phyloP scores from a whole-genome alignment of 2,113 vertebrate species.

The Puntigrus tetrazona region DNA sequence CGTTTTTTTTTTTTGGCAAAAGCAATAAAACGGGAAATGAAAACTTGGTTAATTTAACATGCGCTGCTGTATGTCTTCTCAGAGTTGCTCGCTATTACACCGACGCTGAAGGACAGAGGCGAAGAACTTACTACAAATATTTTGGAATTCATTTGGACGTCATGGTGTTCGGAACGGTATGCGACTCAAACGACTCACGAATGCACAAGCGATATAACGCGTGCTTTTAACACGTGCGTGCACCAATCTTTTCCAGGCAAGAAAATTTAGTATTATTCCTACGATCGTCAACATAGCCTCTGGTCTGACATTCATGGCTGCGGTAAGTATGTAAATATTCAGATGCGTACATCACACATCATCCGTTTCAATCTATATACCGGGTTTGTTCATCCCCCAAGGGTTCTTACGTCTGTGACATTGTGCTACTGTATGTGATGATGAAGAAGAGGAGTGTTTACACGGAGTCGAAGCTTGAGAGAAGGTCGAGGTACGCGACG shows the following conservation, averaged over 20 bases:
- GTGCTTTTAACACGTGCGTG: not conserved
- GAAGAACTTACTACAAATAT: constrained; percentile 83
- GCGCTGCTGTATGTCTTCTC: no score
- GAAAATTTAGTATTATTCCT: constrained; percentile 88
- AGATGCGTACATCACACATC: not conserved
- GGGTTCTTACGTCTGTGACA: constrained; percentile 88
- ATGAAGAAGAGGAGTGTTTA: constrained; percentile 86
- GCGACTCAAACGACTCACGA: constrained; percentile 3
- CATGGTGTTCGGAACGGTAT: constrained; percentile 88
- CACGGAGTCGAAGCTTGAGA: constrained; percentile 85
- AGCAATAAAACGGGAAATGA: no score
- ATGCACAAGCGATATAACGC: not conserved
- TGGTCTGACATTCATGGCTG: constrained; percentile 86
- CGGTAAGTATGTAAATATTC: constrained; percentile 75
- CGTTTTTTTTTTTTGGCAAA: no score
- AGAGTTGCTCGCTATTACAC: constrained; percentile 87
- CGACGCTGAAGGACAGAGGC: constrained; percentile 71
- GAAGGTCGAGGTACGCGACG: constrained; percentile 71
- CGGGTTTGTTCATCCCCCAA: constrained; percentile 60
- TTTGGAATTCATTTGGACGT: constrained; percentile 88
- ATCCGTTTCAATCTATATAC: not conserved
- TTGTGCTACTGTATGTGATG: constrained; percentile 85
- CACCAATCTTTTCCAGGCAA: constrained; percentile 74
- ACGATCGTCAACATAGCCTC: constrained; percentile 85
- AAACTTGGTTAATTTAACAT: no score